These are phyloP conservation scores for Hedychridium roseum DNA, from an alignment of 2,888 invertebrate genomes.

Conservation along the genomic window DNA sequence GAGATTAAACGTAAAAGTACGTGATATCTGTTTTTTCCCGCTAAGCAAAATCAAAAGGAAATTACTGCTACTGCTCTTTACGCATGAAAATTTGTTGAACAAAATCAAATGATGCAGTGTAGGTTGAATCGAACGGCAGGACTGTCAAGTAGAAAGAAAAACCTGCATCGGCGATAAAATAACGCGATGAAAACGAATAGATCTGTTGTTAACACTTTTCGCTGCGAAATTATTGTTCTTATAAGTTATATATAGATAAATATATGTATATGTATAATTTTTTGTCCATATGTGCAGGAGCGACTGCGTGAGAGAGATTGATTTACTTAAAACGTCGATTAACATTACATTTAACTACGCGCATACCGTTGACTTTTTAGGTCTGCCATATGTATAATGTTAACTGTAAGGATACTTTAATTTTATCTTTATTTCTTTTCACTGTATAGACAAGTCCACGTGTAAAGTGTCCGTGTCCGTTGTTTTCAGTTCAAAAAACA, in stretches of 20 bases:
- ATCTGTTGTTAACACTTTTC: slow-evolving; percentile 42
- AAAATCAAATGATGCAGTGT: too few species aligned
- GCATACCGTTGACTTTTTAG: slow-evolving; percentile 46
- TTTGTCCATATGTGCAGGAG: slow-evolving; percentile 43
- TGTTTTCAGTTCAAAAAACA: slow-evolving; percentile 26
- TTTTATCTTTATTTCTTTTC: slow-evolving; percentile 20
- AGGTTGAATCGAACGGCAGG: too few species aligned
- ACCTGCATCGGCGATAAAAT: slow-evolving; percentile 7
- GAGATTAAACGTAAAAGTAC: too few species aligned
- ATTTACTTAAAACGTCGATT: slow-evolving; percentile 57
- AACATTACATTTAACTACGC: slow-evolving; percentile 33
- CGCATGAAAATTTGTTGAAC: too few species aligned
- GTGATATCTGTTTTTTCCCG: too few species aligned
- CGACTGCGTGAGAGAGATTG: slow-evolving; percentile 55
- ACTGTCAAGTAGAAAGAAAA: not conserved
- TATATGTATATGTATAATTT: slow-evolving; percentile 33
- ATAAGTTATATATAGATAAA: slow-evolving; percentile 42
- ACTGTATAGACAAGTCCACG: slow-evolving; percentile 43
- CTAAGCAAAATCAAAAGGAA: too few species aligned
- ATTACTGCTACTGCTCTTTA: too few species aligned
- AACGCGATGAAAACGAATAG: slow-evolving; percentile 9
- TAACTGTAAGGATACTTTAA: slow-evolving; percentile 44
- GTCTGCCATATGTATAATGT: slow-evolving; percentile 56
- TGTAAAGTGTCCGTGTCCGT: slow-evolving; percentile 34
- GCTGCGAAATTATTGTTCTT: slow-evolving; percentile 46